These are phyloP conservation scores for Chirona hameri DNA, from an alignment of 2,888 invertebrate genomes.

Conservation along the genomic window DNA sequence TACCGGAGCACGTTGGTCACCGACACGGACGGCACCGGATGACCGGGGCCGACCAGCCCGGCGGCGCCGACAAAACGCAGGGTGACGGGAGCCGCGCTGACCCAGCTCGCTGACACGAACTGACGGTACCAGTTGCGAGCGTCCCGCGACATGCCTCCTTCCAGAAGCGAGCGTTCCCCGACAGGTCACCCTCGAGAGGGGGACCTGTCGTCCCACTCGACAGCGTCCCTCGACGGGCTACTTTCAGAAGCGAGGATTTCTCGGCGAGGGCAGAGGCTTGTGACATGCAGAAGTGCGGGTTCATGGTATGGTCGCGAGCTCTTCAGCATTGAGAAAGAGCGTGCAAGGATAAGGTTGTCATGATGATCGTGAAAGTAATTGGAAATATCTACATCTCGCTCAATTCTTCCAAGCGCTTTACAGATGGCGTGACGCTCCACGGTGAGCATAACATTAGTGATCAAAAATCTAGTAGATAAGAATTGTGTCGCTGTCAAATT, in stretches of 20 bases:
- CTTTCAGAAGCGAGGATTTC: too few species aligned
- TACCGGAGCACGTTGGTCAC: not conserved
- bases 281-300: too few species aligned
- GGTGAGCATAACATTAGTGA: not conserved
- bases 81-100: not conserved
- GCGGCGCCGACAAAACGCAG: not conserved
- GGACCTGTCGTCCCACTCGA: not conserved
- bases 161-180: too few species aligned
- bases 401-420: not conserved
- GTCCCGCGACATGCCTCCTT: not conserved
- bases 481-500: not conserved
- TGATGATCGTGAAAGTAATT: not conserved
- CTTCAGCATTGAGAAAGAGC: too few species aligned
- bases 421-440: not conserved
- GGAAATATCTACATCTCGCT: not conserved
- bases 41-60: not conserved
- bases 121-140: not conserved
- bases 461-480: not conserved
- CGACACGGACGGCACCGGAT: slow-evolving; percentile 24
- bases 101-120: not conserved
- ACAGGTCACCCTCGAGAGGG: not conserved
- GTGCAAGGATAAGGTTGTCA: not conserved
- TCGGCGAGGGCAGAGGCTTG: too few species aligned
- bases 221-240: not conserved
- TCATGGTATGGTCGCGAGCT: too few species aligned